Base-by-base conservation (phyloP, 2,888 invertebrate species). In the Abrostola tripartita region DNA sequence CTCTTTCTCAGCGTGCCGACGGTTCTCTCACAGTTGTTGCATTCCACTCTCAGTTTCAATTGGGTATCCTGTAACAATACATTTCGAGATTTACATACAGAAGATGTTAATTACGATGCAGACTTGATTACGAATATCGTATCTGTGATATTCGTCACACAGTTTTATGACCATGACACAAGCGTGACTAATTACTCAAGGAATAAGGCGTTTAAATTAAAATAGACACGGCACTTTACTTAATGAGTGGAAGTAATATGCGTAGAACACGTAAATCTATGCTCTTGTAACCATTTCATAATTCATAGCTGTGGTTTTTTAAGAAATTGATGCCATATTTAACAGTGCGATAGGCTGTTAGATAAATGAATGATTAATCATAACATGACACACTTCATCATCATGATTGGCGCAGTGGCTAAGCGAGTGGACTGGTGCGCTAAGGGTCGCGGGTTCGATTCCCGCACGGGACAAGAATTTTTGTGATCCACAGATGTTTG, bases 21-120 rank as follows among this genome's bases (percentile, higher is more conserved):
- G 0, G 96, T 95, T 37, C 89, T 90, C 50, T 93, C 91, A 78
- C 96, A 96, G 78, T 94, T 94, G 67, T 85, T 84, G 79, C 92
- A 93, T 52, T 79, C 88, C 10, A 81, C 72, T 9, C 87, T 84
- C 40, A 82, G 75, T 40, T 81, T 77, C 64, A 88, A 68, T 61
- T 90, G 89, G 0, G 79, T 74, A 59, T 89, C 85, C 92, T 92
- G 75, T 5, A 68, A 76, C 24, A 24, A 24, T 24, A 24, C 24
- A 24, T 24, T 24, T 4, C 24, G 24, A 24, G 24, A 24, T 24
- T 24, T 24, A 2, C 24, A 24, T 24, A 24, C 24, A 24, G 24
- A 24, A 24, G 24, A 24, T 24, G 40, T 40, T 40, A 7, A 10
- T 40, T 36, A 50, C 35, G 36, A 36, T 11, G 36, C 11, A 24